phyloP scores from a whole-genome alignment of 2,113 vertebrate species.

The Promerops cafer region DNA sequence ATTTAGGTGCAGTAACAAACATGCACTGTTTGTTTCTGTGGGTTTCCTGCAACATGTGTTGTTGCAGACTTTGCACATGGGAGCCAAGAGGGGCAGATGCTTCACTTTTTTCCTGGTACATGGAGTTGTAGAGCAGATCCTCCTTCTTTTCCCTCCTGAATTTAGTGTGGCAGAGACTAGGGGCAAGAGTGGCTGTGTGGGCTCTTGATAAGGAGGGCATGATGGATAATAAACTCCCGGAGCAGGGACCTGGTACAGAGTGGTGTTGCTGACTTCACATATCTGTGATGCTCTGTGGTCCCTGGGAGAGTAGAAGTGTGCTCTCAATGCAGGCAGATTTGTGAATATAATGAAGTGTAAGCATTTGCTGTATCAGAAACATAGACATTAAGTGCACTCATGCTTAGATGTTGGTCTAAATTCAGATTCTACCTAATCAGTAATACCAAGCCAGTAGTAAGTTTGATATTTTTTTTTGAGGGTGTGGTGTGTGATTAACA shows the following conservation, averaged over 20 bases:
- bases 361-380: not conserved
- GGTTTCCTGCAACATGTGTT: not conserved
- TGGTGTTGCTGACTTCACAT: not conserved
- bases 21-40: not conserved
- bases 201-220: not conserved
- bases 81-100: not conserved
- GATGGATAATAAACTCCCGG: not conserved
- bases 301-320: not conserved
- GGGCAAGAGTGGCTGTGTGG: too few relatives aligned
- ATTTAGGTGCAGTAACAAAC: not conserved
- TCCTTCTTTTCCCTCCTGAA: not conserved
- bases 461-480: not conserved
- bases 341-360: not conserved
- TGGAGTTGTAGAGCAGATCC: not conserved
- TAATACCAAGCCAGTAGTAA: not conserved
- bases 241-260: not conserved
- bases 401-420: not conserved
- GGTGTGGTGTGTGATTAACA: not conserved
- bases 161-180: not conserved
- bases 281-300: not conserved
- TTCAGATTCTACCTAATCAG: not conserved
- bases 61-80: not conserved
- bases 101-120: not conserved
- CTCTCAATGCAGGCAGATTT: not conserved
- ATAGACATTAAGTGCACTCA: not conserved